A percentile compares a stretch with the other conserved stretches of the same genome.
Evolutionary conservation across 2,113 vertebrate species (phyloP).

Genomic region (Solea solea): DNA sequence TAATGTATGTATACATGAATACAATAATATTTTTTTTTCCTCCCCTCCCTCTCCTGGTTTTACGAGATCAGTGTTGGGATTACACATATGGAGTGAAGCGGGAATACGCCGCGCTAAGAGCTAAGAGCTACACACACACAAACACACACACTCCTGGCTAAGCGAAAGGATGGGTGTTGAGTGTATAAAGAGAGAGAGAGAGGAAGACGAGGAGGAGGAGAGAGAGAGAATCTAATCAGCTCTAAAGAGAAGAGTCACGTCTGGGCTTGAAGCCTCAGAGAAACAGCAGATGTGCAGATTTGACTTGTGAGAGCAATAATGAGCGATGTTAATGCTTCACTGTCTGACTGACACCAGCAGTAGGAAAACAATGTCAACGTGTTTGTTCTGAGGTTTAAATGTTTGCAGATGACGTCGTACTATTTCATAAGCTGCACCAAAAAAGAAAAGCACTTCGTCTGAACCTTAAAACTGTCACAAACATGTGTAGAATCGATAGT

Average conservation of each 20-base stretch:
- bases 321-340: slow-evolving; percentile 25
- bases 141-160: background rate
- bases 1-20: background rate
- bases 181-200: background rate
- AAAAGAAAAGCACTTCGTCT: too few species aligned
- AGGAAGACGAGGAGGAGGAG: background rate
- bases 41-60: background rate
- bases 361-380: background rate
- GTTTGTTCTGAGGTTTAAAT: too few species aligned
- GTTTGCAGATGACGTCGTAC: too few species aligned
- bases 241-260: slow-evolving; percentile 46
- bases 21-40: background rate
- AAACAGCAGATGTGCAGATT: slow-evolving; percentile 55
- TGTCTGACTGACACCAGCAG: slow-evolving; percentile 15
- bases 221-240: slow-evolving; percentile 47
- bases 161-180: background rate
- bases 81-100: slow-evolving; percentile 8
- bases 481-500: too few species aligned
- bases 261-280: slow-evolving; percentile 16
- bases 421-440: too few species aligned
- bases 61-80: slow-evolving; percentile 15
- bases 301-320: slow-evolving; percentile 45
- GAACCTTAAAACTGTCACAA: too few species aligned
- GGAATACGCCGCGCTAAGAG: slow-evolving; percentile 20
- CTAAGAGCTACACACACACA: slow-evolving; percentile 5